Percentiles rank a stretch among this genome's conserved stretches.
Conservation (phyloP, 1,140 invertebrate genomes). For the Bombyx mori region ASM3026992v2 NC_085107.1:4049001-4049500, state of each 20-base stretch:
- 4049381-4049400: conserved; percentile 26
- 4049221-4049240: conserved; percentile 1
- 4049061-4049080: too few species aligned
- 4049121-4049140: too few species aligned
- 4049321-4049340: background rate
- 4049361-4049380: conserved; percentile 22
- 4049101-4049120: too few species aligned
- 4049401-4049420: conserved; percentile 12
- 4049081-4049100: too few species aligned
- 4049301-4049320: background rate
- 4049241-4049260: background rate
- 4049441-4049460: background rate
- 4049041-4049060: too few species aligned
- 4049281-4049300: conserved; percentile 16
- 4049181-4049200: too few species aligned
- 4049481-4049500: background rate
- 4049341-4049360: conserved; percentile 24
- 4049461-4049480: background rate
- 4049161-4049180: too few species aligned
- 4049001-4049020: too few species aligned
- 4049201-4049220: too few species aligned
- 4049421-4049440: conserved; percentile 25
- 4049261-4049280: background rate
- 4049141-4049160: too few species aligned
- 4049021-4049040: too few species aligned